A percentile compares a stretch with the other conserved stretches of the same genome.
phyloP scores from a whole-genome alignment of 2,113 vertebrate species.

The Semnornis frantzii region DNA sequence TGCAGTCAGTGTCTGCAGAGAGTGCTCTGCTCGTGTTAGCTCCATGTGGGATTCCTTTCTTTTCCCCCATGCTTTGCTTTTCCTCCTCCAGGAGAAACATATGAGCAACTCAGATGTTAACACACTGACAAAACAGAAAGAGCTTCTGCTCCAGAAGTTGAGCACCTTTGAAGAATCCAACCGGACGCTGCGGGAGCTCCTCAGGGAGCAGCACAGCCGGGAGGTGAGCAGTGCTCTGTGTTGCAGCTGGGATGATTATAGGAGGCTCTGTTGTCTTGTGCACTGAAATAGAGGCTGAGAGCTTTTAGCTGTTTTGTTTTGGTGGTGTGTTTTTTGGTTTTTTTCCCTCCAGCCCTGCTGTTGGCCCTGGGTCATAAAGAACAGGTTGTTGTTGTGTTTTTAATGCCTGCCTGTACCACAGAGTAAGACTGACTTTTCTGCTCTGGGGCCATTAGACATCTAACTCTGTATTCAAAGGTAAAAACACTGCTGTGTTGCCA shows the following conservation, averaged over 20 bases:
- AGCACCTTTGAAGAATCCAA: constrained; percentile 90
- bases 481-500: not conserved
- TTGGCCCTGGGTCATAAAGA: not conserved
- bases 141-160: constrained; percentile 89
- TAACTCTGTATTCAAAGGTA: not conserved
- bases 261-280: not conserved
- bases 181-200: constrained; percentile 82
- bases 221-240: constrained; percentile 76
- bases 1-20: not conserved
- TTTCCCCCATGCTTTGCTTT: not conserved
- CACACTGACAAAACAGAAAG: constrained; percentile 82
- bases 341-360: not conserved
- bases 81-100: constrained; percentile 77
- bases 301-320: not conserved
- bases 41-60: not conserved
- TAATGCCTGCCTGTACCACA: not conserved
- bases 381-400: not conserved
- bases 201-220: constrained; percentile 82
- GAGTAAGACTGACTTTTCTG: not conserved
- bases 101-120: constrained; percentile 82
- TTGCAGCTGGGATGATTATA: not conserved
- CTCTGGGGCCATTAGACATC: not conserved
- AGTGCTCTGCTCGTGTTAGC: not conserved
- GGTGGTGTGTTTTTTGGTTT: too few relatives aligned
- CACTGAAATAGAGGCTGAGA: not conserved